A percentile compares a stretch with the other conserved stretches of the same genome.
Evolutionary conservation across 2,797 vertebrate genomes (phyloP).

Genomic region (Hylomyscus alleni): DNA sequence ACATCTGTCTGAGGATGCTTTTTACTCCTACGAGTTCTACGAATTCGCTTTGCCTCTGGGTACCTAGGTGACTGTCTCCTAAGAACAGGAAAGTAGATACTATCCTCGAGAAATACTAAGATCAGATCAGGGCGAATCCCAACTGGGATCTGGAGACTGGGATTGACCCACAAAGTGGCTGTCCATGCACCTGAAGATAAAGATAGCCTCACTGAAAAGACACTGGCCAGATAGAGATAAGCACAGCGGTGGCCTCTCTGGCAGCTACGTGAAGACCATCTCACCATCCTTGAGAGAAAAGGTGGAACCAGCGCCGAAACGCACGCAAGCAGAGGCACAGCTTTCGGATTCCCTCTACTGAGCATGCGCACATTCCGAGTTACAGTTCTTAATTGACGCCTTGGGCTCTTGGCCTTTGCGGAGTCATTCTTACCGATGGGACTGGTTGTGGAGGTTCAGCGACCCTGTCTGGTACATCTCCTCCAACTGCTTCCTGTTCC

Average conservation of each 20-base stretch:
- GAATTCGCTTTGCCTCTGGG: not conserved
- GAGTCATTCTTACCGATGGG: constrained; percentile 92
- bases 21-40: not conserved
- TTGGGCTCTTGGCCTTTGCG: not conserved
- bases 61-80: not conserved
- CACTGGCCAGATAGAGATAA: too few species aligned
- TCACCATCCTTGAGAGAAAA: too few species aligned
- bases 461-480: constrained; percentile 92
- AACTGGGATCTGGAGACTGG: not conserved
- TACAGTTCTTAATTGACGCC: not conserved
- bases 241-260: not conserved
- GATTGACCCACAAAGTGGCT: rapidly evolving
- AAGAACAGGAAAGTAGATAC: not conserved
- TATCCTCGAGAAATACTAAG: not conserved
- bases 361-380: not conserved
- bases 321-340: not conserved
- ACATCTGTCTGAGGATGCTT: too few species aligned
- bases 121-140: not conserved
- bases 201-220: rapidly evolving
- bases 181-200: not conserved
- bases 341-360: not conserved
- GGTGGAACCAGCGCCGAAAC: not conserved
- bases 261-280: not conserved
- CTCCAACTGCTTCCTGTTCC: constrained; percentile 96
- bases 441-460: constrained; percentile 96